A percentile compares a stretch with the other conserved stretches of the same genome.
These are phyloP conservation scores for Drosophila neocordata DNA, from an alignment of 1,140 invertebrate genomes.

Conservation along the genomic window DNA sequence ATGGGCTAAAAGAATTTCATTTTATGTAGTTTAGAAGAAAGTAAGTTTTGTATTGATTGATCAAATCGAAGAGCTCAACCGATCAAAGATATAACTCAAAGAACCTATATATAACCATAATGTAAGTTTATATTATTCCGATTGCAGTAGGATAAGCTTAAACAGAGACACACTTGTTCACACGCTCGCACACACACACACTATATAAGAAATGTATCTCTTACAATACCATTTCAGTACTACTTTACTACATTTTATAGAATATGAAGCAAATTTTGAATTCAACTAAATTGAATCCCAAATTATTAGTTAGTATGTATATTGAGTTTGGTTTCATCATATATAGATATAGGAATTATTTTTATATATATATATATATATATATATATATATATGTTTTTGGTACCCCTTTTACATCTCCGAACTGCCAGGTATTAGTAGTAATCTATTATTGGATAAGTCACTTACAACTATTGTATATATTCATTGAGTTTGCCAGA, in stretches of 20 bases:
- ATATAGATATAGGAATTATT: constrained; percentile 6
- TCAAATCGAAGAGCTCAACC: too few species aligned
- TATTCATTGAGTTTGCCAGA: constrained; percentile 5
- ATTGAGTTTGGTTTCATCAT: constrained; percentile 8
- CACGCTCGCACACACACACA: background rate
- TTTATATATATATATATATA: background rate
- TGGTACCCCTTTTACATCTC: constrained; percentile 3
- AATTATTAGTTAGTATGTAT: background rate
- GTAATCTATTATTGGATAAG: constrained; percentile 10
- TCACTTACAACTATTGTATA: constrained; percentile 4
- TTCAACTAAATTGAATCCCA: background rate
- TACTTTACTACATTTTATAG: background rate
- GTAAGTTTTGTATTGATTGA: too few species aligned
- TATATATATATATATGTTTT: background rate
- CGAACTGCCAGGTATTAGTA: constrained; percentile 1
- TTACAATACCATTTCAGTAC: too few species aligned
- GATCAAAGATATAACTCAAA: too few species aligned
- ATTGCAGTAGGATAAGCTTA: too few species aligned
- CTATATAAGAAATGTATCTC: too few species aligned
- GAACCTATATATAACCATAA: too few species aligned
- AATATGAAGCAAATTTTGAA: background rate
- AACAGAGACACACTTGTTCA: background rate
- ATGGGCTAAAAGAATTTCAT: too few species aligned
- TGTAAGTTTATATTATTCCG: too few species aligned
- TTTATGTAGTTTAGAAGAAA: too few species aligned